A percentile compares a stretch with the other conserved stretches of the same genome.
phyloP scores from a whole-genome alignment of 1,140 invertebrate species.

The Magallana ariakensis region DNA sequence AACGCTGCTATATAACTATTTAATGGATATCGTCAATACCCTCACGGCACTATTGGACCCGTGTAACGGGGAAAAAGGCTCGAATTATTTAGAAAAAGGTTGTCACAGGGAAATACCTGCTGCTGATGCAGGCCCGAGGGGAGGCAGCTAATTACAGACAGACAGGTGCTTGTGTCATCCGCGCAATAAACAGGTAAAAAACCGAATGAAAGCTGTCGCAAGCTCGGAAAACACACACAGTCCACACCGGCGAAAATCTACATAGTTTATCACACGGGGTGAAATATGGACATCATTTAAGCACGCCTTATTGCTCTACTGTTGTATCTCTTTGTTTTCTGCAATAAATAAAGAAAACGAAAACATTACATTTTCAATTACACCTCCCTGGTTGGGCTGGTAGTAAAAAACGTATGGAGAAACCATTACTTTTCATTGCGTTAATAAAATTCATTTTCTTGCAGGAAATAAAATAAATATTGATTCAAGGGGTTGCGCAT shows the following conservation, averaged over 20 bases:
- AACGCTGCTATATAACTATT: neutral
- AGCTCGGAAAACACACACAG: neutral
- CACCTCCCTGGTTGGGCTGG: neutral
- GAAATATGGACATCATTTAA: conserved; percentile 34
- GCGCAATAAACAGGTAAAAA: conserved; percentile 30
- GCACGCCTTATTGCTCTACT: neutral
- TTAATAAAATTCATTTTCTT: conserved; percentile 36
- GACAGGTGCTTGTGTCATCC: conserved; percentile 34
- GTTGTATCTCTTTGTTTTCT: neutral
- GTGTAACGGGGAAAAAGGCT: conserved; percentile 2
- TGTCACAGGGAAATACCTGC: conserved; percentile 25
- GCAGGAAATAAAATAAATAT: conserved; percentile 39
- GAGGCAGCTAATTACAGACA: conserved; percentile 23
- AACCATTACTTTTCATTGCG: conserved; percentile 34
- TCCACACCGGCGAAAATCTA: neutral
- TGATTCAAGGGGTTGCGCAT: conserved; percentile 37
- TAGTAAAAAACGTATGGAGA: neutral
- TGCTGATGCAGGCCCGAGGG: conserved; percentile 21
- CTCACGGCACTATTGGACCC: conserved; percentile 15
- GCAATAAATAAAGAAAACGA: neutral
- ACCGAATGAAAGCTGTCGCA: conserved; percentile 27
- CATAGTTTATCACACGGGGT: conserved; percentile 5
- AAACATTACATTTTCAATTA: conserved; percentile 25
- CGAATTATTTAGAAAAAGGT: conserved; percentile 18
- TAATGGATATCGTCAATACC: conserved; percentile 30